phyloP scores from a whole-genome alignment of 2,888 invertebrate genomes.

The Andricus curvator region DNA sequence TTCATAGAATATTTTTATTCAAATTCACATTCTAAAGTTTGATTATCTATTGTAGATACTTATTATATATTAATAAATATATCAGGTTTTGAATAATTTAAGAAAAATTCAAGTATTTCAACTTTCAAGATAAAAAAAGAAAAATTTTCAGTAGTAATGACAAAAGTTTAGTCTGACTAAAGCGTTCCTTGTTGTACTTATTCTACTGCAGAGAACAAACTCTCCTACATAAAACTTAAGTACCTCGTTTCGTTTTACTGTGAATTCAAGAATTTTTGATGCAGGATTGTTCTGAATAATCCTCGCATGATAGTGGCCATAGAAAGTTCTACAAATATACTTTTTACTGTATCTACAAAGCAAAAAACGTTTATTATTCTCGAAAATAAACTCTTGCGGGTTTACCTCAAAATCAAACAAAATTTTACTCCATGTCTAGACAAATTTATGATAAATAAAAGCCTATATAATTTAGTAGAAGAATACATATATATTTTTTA shows the following conservation, averaged over 20 bases:
- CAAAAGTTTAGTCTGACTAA: slow-evolving; percentile 6
- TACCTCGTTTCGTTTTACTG: slow-evolving; percentile 5
- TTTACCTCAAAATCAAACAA: not conserved
- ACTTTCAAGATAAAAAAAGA: not conserved
- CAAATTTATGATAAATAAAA: not conserved
- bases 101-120: not conserved
- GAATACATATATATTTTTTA: not conserved
- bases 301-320: not conserved
- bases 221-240: not conserved
- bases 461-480: not conserved
- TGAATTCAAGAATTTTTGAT: slow-evolving; percentile 5
- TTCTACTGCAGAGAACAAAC: not conserved
- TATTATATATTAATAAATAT: not conserved
- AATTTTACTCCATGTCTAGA: not conserved
- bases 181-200: slow-evolving; percentile 24
- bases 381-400: not conserved
- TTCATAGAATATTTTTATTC: no score
- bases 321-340: not conserved
- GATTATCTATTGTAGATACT: no score
- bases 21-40: no score
- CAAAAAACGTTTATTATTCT: not conserved
- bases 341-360: not conserved
- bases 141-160: not conserved
- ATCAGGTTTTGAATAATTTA: not conserved
- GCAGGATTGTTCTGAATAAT: not conserved